Percentiles rank a stretch among this genome's conserved stretches.
These are phyloP conservation scores for Sinhomidia bicolor DNA, from an alignment of 2,888 invertebrate species.

Conservation along the genomic window DNA sequence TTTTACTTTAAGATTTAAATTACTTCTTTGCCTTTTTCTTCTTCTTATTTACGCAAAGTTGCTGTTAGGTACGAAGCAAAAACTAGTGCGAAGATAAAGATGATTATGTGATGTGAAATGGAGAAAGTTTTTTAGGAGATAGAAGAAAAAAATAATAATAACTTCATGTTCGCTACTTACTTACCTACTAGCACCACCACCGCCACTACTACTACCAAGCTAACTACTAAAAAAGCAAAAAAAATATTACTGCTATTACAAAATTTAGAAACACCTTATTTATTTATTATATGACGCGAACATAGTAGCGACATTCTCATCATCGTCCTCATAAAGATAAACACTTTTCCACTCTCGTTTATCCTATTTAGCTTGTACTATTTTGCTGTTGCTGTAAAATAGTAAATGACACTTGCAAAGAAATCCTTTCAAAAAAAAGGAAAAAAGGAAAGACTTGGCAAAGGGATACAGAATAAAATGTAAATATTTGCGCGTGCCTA, in stretches of 20 bases:
- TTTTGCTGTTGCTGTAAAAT: background rate
- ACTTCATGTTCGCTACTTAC: conserved; percentile 24
- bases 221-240: too few species aligned
- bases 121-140: conserved; percentile 26
- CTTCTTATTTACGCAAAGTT: background rate
- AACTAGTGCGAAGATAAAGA: background rate
- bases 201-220: too few species aligned
- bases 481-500: background rate
- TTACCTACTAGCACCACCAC: background rate
- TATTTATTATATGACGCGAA: too few species aligned
- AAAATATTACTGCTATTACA: too few species aligned
- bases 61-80: background rate
- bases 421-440: background rate
- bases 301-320: background rate
- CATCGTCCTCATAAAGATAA: conserved; percentile 40
- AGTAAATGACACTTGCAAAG: conserved; percentile 17
- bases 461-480: background rate
- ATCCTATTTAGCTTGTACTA: conserved; percentile 2
- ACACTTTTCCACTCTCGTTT: conserved; percentile 15
- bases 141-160: background rate
- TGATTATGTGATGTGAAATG: conserved; percentile 47
- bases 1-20: conserved; percentile 26
- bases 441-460: background rate
- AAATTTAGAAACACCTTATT: too few species aligned
- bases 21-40: too few species aligned